phyloP scores from a whole-genome alignment of 2,888 invertebrate genomes.

The Harpalus rubripes region DNA sequence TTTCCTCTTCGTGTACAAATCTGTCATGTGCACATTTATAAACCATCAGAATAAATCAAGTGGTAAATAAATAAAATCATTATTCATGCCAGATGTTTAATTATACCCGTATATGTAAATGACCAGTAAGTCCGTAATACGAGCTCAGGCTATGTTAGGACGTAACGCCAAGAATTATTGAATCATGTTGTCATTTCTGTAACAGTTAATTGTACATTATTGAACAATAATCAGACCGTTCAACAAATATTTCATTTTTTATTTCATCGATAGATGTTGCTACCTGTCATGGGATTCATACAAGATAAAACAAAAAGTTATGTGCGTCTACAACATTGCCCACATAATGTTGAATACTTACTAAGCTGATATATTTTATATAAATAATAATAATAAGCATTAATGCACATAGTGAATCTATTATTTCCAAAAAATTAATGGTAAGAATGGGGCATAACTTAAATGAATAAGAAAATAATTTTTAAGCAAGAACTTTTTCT shows the following conservation, averaged over 20 bases:
- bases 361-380: too few relatives aligned
- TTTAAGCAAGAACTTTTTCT: too few relatives aligned
- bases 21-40: conserved; percentile 62
- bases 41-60: conserved; percentile 69
- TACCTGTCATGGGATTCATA: conserved; percentile 17
- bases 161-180: conserved; percentile 62
- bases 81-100: conserved; percentile 69
- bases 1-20: conserved; percentile 16
- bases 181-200: conserved; percentile 58
- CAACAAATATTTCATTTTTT: conserved; percentile 48
- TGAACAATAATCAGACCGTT: conserved; percentile 58
- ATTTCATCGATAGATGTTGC: background rate
- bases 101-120: conserved; percentile 72
- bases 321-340: too few relatives aligned
- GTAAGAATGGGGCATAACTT: too few relatives aligned
- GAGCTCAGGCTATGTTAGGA: conserved; percentile 42
- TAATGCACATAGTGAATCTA: too few relatives aligned
- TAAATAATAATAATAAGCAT: too few relatives aligned
- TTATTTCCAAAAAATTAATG: too few relatives aligned
- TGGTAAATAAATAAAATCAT: conserved; percentile 67
- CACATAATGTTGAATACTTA: too few relatives aligned
- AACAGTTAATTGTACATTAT: conserved; percentile 62
- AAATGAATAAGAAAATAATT: too few relatives aligned
- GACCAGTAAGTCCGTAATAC: conserved; percentile 47
- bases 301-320: background rate